These are phyloP conservation scores for Amphipoea oculea DNA, from an alignment of 2,888 invertebrate species.

Conservation along the genomic window DNA sequence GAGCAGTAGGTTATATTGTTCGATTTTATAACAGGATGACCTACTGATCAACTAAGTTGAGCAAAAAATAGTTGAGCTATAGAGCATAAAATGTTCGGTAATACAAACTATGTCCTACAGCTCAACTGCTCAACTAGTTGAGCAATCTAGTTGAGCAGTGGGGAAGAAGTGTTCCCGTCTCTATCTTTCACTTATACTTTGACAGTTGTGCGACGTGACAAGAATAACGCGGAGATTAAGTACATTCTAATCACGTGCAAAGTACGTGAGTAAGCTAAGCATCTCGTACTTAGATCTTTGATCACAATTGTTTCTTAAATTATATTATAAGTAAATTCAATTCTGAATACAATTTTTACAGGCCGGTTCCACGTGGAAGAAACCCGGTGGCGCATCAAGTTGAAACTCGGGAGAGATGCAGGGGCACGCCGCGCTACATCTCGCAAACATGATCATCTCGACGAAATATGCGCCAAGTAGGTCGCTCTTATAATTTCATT, in stretches of 20 bases:
- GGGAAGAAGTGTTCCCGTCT: too few species aligned
- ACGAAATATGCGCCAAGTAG: constrained; percentile 60
- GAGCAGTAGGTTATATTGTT: too few species aligned
- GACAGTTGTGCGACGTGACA: background rate
- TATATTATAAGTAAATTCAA: background rate
- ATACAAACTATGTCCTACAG: too few species aligned
- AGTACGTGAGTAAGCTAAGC: background rate
- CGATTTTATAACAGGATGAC: too few species aligned
- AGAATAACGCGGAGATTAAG: background rate
- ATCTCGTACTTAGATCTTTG: background rate
- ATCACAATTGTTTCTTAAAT: background rate
- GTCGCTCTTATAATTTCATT: constrained; percentile 74
- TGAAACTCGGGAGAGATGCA: constrained; percentile 52
- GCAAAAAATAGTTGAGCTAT: too few species aligned
- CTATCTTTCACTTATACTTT: constrained; percentile 2
- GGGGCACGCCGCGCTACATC: constrained; percentile 47
- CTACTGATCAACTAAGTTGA: too few species aligned
- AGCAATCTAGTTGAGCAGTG: too few species aligned
- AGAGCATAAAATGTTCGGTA: too few species aligned
- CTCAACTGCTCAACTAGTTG: too few species aligned
- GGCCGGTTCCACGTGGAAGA: constrained; percentile 32
- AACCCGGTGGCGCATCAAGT: constrained; percentile 39
- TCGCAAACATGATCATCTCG: constrained; percentile 60
- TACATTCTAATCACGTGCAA: background rate
- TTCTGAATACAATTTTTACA: background rate